Base-by-base conservation (phyloP, 2,888 invertebrate species). In the Magallana nippona region DNA sequence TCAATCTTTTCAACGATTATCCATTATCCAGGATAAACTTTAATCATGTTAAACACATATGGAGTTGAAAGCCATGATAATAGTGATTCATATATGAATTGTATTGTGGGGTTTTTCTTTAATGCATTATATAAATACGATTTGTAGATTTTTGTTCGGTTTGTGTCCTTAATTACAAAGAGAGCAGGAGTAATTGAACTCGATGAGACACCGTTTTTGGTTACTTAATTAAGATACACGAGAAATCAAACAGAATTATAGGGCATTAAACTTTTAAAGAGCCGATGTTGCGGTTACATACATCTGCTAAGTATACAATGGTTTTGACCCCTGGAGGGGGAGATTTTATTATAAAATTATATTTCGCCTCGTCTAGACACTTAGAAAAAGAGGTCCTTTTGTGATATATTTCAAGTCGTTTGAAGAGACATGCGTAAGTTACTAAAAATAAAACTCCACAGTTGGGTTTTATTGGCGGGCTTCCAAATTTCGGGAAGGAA, bases 371-470 rank as follows among this genome's bases (percentile, higher is more conserved):
- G 71, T 71, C 71, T 71, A 71, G 71, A 71, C 71, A 71, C 71
- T 71, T 71, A 11, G 71, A 32, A 71, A 71, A 60, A 17, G 71
- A 13, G 32, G 71, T 71, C 71, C 71, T 71, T 71, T 71, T 71
- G 71, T 71, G 27, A 71, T 71, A 71, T 71, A 32, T 71, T 71
- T 71, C 71, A 22, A 71, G 71, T 71, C 71, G 71, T 71, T 71
- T 71, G 22, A 32, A 71, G 71, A 32, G 71, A 71, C 71, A 71
- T 71, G 71, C 71, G 71, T 71, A 71, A 71, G 71, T 71, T 71
- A 71, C 71, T 71, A 71, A 27, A 71, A 71, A 71, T 71, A 71
- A 71, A 15, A 27, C 71, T 71, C 71, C 71, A 15, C 2, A 71
- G 71, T 71, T 71, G 71, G 22, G 32, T 32, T 15, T 71, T 15